phyloP scores from a whole-genome alignment of 1,140 invertebrate species.

The Rhopalosiphum maidis region DNA sequence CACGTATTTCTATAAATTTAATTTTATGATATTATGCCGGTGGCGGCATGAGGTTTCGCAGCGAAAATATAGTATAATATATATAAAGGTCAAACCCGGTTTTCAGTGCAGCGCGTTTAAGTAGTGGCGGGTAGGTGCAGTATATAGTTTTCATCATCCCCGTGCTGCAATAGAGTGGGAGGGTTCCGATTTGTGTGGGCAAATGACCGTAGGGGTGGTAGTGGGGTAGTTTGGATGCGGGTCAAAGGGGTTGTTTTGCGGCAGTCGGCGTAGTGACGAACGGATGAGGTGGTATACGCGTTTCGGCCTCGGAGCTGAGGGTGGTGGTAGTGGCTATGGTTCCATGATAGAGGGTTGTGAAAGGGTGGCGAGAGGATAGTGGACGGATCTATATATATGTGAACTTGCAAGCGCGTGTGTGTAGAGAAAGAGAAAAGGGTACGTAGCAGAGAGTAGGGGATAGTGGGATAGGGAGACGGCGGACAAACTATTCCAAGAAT shows the following conservation, averaged over 20 bases:
- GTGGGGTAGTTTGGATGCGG: constrained; percentile 21
- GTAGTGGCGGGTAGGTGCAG: neutral
- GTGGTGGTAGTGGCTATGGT: neutral
- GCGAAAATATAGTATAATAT: neutral
- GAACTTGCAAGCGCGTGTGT: constrained; percentile 1
- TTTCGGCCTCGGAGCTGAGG: neutral
- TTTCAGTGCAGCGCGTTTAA: neutral
- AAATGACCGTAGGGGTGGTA: constrained; percentile 39
- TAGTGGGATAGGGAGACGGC: constrained; percentile 49
- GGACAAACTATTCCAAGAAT: constrained; percentile 61
- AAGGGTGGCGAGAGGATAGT: constrained; percentile 55
- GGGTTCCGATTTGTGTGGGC: constrained; percentile 46
- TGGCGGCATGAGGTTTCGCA: neutral
- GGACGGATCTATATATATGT: constrained; percentile 30
- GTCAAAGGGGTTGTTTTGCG: constrained; percentile 56
- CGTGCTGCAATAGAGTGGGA: neutral
- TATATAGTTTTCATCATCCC: neutral
- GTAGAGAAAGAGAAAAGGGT: constrained; percentile 48
- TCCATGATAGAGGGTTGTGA: constrained; percentile 53
- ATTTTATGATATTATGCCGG: neutral
- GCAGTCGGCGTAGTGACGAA: neutral
- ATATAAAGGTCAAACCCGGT: neutral
- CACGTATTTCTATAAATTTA: constrained; percentile 22
- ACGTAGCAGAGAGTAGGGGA: neutral
- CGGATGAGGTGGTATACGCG: neutral